Base-by-base conservation (phyloP, 2,888 invertebrate species). In the Thereva nobilitata region DNA sequence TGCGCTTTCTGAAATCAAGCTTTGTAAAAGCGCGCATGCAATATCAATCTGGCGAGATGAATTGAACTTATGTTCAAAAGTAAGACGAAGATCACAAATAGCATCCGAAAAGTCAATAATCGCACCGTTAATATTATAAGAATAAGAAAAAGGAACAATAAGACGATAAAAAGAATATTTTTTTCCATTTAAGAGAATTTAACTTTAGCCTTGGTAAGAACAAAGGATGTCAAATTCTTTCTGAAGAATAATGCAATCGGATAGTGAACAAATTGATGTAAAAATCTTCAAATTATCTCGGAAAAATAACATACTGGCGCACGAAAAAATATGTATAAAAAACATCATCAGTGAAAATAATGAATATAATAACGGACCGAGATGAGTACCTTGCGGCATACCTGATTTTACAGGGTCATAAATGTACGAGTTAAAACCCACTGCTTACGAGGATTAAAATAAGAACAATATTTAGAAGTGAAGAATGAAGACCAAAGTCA, bases 331-430 rank as follows among this genome's bases (percentile, higher is more conserved):
- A n/a, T n/a, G n/a, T n/a, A n/a, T n/a, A n/a, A n/a, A n/a, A 42
- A 8, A 35, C 35, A 4, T 53, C 53, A 35, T 53, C 37, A 4
- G 37, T 35, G 7, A n/a, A 50, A 12, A 50, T 50, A 23, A 50
- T 35, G 37, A 53, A n/a, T n/a, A 53, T 53, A 53, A 53, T 5
- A 53, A 4, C 3, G 53, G 53, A 7, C 53, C 53, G 2, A 53
- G 37, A 23, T 53, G 45, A 35, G 23, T 52, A 6, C 52, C 52
- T 35, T 52, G 52, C 5, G 52, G 52, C 7, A 52, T 35, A 7
- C 53, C 53, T 9, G 53, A 35, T 8, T 35, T 35, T 4, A 53
- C 53, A 9, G 3, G 3, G n/a, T n/a, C n/a, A n/a, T n/a, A n/a
- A n/a, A n/a, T n/a, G n/a, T n/a, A n/a, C n/a, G n/a, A n/a, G n/a